Evolutionary conservation across 2,113 vertebrate species (phyloP).

Genomic region (Alethe diademata): DNA sequence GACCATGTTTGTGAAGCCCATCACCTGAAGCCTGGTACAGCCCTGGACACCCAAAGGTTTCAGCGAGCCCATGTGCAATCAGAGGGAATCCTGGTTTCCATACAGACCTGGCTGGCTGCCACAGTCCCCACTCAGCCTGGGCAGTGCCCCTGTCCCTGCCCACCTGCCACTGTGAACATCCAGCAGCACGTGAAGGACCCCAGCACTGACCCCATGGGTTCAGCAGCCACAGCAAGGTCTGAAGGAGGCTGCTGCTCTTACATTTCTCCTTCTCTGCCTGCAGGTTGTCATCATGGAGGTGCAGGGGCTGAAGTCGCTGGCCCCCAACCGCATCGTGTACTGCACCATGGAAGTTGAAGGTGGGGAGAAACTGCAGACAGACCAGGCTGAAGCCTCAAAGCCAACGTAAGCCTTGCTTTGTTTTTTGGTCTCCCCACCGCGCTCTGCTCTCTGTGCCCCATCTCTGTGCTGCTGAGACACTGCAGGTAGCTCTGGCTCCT

Average conservation of each 20-base stretch:
- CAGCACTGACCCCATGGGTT: accelerated
- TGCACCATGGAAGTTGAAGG: constrained; percentile 99
- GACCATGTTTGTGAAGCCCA: not conserved
- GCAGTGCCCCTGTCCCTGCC: not conserved
- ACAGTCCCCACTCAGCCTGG: accelerated
- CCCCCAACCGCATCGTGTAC: constrained; percentile 97
- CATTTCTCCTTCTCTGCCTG: not conserved
- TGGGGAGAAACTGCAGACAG: constrained; percentile 96
- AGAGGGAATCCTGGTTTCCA: not conserved
- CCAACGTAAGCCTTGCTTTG: constrained; percentile 85
- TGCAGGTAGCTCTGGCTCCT: not conserved
- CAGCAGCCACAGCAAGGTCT: not conserved
- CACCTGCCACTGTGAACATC: not conserved
- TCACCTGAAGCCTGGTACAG: not conserved
- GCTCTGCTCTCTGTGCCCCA: not conserved
- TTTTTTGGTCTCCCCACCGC: not conserved
- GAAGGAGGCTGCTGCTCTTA: not conserved
- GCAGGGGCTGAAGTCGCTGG: constrained; percentile 92
- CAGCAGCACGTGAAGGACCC: not conserved
- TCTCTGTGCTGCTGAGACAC: not conserved
- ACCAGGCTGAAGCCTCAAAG: constrained; percentile 97
- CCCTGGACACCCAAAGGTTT: not conserved
- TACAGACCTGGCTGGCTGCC: not conserved
- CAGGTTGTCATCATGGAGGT: constrained; percentile 99
- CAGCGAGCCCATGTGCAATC: not conserved